These are phyloP conservation scores for Poliocrania exsul DNA, from an alignment of 2,797 vertebrate genomes.

Conservation along the genomic window DNA sequence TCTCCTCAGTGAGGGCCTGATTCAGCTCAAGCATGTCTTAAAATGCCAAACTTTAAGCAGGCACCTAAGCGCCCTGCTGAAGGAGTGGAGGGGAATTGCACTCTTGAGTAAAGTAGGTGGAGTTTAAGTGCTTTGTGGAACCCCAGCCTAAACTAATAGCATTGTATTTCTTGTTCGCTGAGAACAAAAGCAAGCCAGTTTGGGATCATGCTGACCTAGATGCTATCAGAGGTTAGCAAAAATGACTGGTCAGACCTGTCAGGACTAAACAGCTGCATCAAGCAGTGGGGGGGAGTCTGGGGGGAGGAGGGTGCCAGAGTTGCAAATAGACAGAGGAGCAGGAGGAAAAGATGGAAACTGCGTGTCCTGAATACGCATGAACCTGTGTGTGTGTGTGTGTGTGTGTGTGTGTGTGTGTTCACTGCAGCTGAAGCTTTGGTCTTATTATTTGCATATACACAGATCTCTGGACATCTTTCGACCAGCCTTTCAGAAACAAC, in stretches of 20 bases:
- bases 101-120: neutral
- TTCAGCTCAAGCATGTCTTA: neutral
- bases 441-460: conserved; percentile 36
- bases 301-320: neutral
- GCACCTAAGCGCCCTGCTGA: neutral
- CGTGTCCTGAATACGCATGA: conserved; percentile 15
- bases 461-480: neutral
- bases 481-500: neutral
- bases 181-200: conserved; percentile 50
- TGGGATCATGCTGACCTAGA: conserved; percentile 54
- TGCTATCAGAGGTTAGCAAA: conserved; percentile 59
- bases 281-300: neutral
- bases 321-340: conserved; percentile 30
- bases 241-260: conserved; percentile 43
- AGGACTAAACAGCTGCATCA: conserved; percentile 49
- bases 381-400: neutral
- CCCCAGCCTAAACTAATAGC: conserved; percentile 35
- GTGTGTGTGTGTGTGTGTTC: neutral
- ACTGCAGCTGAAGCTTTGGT: neutral
- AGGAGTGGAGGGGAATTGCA: neutral
- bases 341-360: conserved; percentile 32
- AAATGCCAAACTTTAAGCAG: neutral
- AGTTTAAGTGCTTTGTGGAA: conserved; percentile 45
- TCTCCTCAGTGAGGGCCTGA: neutral
- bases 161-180: neutral